These are phyloP conservation scores for Trematomus bernacchii DNA, from an alignment of 2,797 vertebrate species.

Conservation along the genomic window DNA sequence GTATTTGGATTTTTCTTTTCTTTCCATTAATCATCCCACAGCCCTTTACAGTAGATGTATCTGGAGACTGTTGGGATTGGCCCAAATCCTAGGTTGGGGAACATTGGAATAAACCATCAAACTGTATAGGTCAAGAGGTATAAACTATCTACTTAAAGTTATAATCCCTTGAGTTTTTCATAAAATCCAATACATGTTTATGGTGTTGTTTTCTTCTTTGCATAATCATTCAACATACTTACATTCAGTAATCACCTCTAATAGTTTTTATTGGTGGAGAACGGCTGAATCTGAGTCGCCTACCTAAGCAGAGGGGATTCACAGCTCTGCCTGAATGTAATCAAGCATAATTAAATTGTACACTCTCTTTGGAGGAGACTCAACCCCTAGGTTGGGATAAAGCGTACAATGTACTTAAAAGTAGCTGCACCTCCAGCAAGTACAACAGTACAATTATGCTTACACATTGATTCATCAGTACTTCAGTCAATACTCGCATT, in stretches of 20 bases:
- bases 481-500: background rate
- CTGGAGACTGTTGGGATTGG: background rate
- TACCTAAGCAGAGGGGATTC: background rate
- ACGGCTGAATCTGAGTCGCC: background rate
- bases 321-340: background rate
- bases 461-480: background rate
- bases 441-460: background rate
- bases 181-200: background rate
- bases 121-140: too few species aligned
- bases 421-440: background rate
- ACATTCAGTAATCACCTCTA: background rate
- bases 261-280: background rate
- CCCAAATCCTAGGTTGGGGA: background rate
- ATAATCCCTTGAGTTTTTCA: background rate
- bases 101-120: background rate
- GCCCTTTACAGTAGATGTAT: background rate
- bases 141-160: background rate
- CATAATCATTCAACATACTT: background rate
- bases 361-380: background rate
- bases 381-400: background rate
- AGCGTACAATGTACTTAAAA: background rate
- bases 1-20: background rate
- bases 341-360: background rate
- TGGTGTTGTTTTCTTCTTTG: background rate
- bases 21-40: background rate